phyloP scores from a whole-genome alignment of 2,113 vertebrate species.

The Pterocles burchelli region DNA sequence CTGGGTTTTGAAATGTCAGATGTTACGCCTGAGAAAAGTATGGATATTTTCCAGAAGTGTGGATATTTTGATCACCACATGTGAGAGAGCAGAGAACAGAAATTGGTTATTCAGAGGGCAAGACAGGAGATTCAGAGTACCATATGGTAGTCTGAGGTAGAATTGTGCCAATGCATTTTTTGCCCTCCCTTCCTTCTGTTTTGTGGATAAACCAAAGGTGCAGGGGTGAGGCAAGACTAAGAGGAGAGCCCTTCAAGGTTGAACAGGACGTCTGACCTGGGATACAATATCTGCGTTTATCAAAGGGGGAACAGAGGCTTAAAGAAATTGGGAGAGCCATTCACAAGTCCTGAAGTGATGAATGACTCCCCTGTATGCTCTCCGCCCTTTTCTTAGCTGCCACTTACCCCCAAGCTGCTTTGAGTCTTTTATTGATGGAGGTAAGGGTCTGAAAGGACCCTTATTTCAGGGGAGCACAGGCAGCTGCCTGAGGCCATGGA shows the following conservation, averaged over 20 bases:
- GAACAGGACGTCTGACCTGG: neutral
- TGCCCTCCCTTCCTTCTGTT: neutral
- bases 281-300: neutral
- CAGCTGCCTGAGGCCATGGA: neutral
- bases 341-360: neutral
- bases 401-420: neutral
- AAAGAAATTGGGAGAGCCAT: neutral
- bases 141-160: neutral
- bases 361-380: neutral
- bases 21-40: neutral
- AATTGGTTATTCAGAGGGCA: neutral
- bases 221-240: neutral
- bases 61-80: neutral
- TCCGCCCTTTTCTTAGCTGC: neutral
- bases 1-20: neutral
- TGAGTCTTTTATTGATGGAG: neutral
- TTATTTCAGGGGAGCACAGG: neutral
- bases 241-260: neutral
- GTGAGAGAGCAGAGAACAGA: neutral
- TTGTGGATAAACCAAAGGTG: neutral
- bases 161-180: neutral
- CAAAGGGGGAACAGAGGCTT: neutral
- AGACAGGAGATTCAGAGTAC: neutral
- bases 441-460: neutral
- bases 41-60: neutral